These are phyloP conservation scores for Xiphorhynchus elegans DNA, from an alignment of 2,113 vertebrate species.

Conservation along the genomic window DNA sequence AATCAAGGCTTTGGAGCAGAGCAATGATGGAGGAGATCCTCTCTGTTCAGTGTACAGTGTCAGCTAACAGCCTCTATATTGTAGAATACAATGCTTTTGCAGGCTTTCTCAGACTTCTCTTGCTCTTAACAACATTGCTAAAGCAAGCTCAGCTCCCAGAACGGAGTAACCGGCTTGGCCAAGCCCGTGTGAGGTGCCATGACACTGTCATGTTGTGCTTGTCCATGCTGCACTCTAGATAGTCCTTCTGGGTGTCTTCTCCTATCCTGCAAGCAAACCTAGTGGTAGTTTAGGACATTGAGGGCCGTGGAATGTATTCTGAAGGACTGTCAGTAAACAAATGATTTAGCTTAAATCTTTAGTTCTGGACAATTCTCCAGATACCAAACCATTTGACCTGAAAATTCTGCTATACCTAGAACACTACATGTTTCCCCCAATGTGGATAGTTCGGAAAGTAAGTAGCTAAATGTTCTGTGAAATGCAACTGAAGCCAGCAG, in stretches of 20 bases:
- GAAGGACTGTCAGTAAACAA: neutral
- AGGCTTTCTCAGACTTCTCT: neutral
- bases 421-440: neutral
- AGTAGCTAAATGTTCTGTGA: neutral
- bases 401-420: neutral
- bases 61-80: neutral
- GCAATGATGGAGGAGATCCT: neutral
- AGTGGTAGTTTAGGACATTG: neutral
- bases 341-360: neutral
- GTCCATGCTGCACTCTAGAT: neutral
- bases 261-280: neutral
- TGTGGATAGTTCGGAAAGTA: neutral
- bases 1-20: neutral
- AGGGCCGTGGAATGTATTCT: accelerated
- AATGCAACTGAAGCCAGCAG: neutral
- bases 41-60: neutral
- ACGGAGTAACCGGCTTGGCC: neutral
- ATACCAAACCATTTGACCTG: neutral
- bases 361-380: neutral
- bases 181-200: neutral
- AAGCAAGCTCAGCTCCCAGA: neutral
- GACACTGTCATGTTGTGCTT: accelerated
- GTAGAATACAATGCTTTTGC: neutral
- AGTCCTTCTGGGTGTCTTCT: neutral
- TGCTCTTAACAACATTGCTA: neutral